These are phyloP conservation scores for Nysson spinosus DNA, from an alignment of 2,888 invertebrate genomes.

Conservation along the genomic window DNA sequence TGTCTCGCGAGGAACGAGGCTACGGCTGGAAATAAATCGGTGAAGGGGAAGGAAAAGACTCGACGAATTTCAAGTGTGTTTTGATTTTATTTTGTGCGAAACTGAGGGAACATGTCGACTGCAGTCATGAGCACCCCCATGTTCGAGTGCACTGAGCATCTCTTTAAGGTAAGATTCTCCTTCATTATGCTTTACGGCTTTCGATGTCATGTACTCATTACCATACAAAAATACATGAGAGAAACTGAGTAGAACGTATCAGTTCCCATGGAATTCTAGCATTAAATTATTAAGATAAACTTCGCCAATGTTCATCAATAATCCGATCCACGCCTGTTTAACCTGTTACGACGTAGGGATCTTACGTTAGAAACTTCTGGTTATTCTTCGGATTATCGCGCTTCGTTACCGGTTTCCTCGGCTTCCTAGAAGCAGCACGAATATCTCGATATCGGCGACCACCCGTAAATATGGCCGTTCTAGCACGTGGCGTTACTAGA, in stretches of 20 bases:
- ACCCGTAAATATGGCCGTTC: slow-evolving; percentile 29
- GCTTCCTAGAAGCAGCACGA: slow-evolving; percentile 22
- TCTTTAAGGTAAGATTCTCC: slow-evolving; percentile 82
- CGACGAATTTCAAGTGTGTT: slow-evolving; percentile 28
- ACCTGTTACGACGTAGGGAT: too few species aligned
- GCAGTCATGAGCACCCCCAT: slow-evolving; percentile 87
- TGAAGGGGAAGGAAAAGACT: slow-evolving; percentile 17
- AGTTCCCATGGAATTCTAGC: too few species aligned
- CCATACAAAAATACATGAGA: neutral
- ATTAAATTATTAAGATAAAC: too few species aligned
- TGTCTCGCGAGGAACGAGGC: too few species aligned
- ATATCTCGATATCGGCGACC: slow-evolving; percentile 11
- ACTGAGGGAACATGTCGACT: slow-evolving; percentile 82
- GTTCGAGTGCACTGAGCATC: slow-evolving; percentile 87
- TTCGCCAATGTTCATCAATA: too few species aligned
- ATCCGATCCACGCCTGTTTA: too few species aligned
- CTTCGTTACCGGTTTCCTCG: neutral
- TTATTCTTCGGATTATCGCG: neutral
- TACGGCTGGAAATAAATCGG: too few species aligned
- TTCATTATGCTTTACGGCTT: neutral
- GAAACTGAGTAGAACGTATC: neutral
- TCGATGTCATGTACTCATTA: neutral
- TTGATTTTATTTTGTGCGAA: slow-evolving; percentile 37
- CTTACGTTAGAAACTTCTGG: too few species aligned
- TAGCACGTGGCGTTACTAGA: slow-evolving; percentile 30